A percentile compares a stretch with the other conserved stretches of the same genome.
phyloP scores from a whole-genome alignment of 1,140 invertebrate genomes.

The Catajapyx aquilonaris region DNA sequence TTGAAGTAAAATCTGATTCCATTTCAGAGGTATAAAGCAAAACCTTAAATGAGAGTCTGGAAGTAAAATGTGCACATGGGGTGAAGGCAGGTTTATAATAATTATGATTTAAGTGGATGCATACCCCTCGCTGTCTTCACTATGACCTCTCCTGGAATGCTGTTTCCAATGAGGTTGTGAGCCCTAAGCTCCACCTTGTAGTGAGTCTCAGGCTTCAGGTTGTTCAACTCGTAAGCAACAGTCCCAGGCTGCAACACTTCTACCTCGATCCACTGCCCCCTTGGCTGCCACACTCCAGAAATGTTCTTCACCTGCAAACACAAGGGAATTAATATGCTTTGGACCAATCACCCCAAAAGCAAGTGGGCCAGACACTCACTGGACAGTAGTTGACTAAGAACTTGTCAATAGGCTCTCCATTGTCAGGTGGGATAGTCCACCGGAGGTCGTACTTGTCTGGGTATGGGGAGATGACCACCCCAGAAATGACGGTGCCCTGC shows the following conservation, averaged over 20 bases:
- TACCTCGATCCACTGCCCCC: conserved; percentile 28
- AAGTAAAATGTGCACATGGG: not conserved
- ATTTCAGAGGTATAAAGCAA: conserved; percentile 4
- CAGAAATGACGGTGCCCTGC: conserved; percentile 12
- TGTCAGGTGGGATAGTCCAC: conserved; percentile 64
- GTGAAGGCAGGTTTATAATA: not conserved
- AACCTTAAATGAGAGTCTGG: not conserved
- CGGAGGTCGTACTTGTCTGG: conserved; percentile 52
- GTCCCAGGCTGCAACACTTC: conserved; percentile 21
- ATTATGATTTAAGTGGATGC: conserved; percentile 6
- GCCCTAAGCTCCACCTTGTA: conserved; percentile 66
- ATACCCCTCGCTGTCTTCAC: conserved; percentile 61
- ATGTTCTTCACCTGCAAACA: conserved; percentile 14
- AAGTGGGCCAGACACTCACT: conserved; percentile 27
- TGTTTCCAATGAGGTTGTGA: conserved; percentile 62
- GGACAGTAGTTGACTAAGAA: conserved; percentile 61
- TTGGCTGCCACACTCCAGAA: conserved; percentile 28
- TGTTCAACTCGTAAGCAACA: conserved; percentile 39
- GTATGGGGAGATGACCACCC: conserved; percentile 28
- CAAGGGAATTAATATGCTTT: conserved; percentile 2
- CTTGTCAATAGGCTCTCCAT: conserved; percentile 65
- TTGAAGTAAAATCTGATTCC: not conserved
- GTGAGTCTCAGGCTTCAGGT: conserved; percentile 45
- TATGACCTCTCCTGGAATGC: conserved; percentile 43
- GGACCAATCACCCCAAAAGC: not conserved